These are phyloP conservation scores for Steatornis caripensis DNA, from an alignment of 2,113 vertebrate genomes.

Conservation along the genomic window DNA sequence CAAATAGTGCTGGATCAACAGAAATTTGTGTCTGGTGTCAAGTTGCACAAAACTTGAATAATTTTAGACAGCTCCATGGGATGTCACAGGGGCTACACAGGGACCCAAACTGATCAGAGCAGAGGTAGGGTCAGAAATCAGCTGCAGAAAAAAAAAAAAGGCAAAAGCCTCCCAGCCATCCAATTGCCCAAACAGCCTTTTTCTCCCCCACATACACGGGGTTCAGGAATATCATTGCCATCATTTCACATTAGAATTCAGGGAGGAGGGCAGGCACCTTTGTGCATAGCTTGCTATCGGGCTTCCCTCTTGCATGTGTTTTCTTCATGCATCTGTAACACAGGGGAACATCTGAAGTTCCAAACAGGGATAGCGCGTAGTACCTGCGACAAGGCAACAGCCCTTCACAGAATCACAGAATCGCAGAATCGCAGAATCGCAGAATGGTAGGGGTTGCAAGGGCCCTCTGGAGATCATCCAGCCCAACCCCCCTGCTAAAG, in stretches of 20 bases:
- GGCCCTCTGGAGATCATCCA: no score
- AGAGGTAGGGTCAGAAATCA: neutral
- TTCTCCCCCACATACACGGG: neutral
- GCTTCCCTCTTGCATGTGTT: neutral
- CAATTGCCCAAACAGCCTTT: neutral
- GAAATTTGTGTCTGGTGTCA: neutral
- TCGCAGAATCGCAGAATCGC: no score
- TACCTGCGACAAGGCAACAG: neutral
- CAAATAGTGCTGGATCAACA: neutral
- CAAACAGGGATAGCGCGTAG: neutral
- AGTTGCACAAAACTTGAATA: neutral
- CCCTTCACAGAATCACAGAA: no score
- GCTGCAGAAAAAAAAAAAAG: neutral
- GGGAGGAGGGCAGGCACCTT: fast-evolving
- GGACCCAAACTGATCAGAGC: neutral
- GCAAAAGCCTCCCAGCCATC: neutral
- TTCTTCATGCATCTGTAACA: neutral
- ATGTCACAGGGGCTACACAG: neutral
- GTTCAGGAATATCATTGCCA: neutral
- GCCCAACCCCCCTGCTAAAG: no score
- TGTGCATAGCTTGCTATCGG: neutral
- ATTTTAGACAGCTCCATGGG: neutral
- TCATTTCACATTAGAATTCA: neutral
- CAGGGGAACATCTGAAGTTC: neutral
- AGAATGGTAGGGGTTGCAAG: no score